Evolutionary conservation across 2,888 invertebrate genomes (phyloP).

Genomic region (Hydraecia micacea): DNA sequence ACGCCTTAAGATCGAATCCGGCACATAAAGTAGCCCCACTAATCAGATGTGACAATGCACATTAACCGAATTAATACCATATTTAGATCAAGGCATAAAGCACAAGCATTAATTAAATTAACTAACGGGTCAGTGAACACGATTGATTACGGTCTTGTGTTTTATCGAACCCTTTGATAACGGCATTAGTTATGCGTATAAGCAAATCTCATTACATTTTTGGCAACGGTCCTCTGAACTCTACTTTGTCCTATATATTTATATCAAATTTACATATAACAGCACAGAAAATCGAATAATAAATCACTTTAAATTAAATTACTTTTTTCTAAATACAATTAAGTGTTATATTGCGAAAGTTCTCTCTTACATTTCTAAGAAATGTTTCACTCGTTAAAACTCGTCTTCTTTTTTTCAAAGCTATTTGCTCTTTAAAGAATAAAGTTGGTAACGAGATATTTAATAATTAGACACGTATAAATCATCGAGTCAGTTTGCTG

Average conservation of each 20-base stretch:
- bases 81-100: slow-evolving; percentile 57
- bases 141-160: slow-evolving; percentile 60
- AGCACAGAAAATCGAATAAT: slow-evolving; percentile 33
- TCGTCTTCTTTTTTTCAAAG: slow-evolving; percentile 50
- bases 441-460: slow-evolving; percentile 52
- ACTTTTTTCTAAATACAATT: slow-evolving; percentile 49
- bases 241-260: slow-evolving; percentile 23
- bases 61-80: slow-evolving; percentile 56
- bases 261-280: slow-evolving; percentile 34
- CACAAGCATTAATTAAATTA: slow-evolving; percentile 65
- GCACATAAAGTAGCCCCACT: slow-evolving; percentile 32
- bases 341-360: slow-evolving; percentile 49
- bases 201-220: slow-evolving; percentile 58
- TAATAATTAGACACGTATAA: slow-evolving; percentile 57
- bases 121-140: slow-evolving; percentile 62
- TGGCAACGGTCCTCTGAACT: slow-evolving; percentile 49
- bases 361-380: slow-evolving; percentile 43
- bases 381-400: slow-evolving; percentile 59
- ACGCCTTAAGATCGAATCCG: slow-evolving; percentile 37
- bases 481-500: slow-evolving; percentile 47
- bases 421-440: slow-evolving; percentile 42
- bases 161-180: slow-evolving; percentile 60
- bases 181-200: slow-evolving; percentile 58
- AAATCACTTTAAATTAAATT: slow-evolving; percentile 51
- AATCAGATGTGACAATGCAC: slow-evolving; percentile 58